These are phyloP conservation scores for Rhodinocichla rosea DNA, from an alignment of 2,113 vertebrate species.

Conservation along the genomic window DNA sequence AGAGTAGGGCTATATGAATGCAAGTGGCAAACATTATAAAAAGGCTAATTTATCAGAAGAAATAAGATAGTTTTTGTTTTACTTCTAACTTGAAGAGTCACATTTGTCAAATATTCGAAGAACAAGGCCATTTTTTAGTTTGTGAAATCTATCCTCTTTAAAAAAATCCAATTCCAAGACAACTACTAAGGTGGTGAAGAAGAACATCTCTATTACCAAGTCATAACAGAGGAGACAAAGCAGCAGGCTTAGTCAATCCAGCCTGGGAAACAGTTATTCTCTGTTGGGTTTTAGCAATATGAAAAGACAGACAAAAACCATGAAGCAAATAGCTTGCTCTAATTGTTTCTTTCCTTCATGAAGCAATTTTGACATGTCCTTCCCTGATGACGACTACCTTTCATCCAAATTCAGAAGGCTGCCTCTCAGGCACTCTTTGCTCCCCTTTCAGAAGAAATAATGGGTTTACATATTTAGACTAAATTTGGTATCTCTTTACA, in stretches of 20 bases:
- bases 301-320: neutral
- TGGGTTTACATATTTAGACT: neutral
- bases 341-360: neutral
- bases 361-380: neutral
- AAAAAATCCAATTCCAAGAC: neutral
- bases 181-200: neutral
- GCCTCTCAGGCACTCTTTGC: neutral
- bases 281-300: neutral
- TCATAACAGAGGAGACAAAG: neutral
- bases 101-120: neutral
- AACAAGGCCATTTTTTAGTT: neutral
- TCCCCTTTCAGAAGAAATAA: neutral
- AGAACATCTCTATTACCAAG: neutral
- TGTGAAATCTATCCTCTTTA: neutral
- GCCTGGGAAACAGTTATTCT: neutral
- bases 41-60: neutral
- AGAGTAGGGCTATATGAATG: neutral
- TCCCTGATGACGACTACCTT: neutral
- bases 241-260: neutral
- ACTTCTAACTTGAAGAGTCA: neutral
- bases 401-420: neutral
- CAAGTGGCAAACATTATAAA: neutral
- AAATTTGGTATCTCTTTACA: neutral
- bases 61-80: fast-evolving
- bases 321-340: neutral